These are phyloP conservation scores for Rachycentron canadum DNA, from an alignment of 2,797 vertebrate species.

Conservation along the genomic window DNA sequence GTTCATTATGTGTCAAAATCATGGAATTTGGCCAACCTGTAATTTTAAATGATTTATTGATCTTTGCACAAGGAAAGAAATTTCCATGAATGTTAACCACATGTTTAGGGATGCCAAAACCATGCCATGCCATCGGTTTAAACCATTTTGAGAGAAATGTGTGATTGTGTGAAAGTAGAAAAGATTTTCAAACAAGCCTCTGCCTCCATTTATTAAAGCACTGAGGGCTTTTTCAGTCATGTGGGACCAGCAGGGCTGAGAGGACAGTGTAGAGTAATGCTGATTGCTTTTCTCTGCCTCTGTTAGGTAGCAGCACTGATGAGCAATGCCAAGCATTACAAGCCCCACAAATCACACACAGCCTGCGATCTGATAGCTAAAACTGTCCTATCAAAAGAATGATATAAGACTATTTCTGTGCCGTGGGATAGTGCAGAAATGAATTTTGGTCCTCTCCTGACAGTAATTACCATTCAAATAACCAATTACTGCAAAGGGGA, in stretches of 20 bases:
- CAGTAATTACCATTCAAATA: slow-evolving; percentile 79
- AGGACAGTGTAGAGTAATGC: slow-evolving; percentile 53
- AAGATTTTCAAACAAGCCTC: slow-evolving; percentile 34
- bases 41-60: slow-evolving; percentile 53
- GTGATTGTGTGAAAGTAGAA: slow-evolving; percentile 5
- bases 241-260: slow-evolving; percentile 39
- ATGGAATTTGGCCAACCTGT: slow-evolving; percentile 31
- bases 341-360: slow-evolving; percentile 63
- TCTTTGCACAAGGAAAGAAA: no score
- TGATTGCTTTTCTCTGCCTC: slow-evolving; percentile 58
- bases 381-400: slow-evolving; percentile 64
- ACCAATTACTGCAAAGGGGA: slow-evolving; percentile 76
- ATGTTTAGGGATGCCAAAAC: slow-evolving; percentile 25
- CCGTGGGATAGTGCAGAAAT: slow-evolving; percentile 57
- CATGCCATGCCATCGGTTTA: not conserved
- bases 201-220: slow-evolving; percentile 35
- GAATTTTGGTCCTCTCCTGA: slow-evolving; percentile 65
- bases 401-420: slow-evolving; percentile 50
- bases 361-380: slow-evolving; percentile 55
- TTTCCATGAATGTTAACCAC: slow-evolving; percentile 38
- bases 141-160: slow-evolving; percentile 5
- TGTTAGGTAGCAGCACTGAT: slow-evolving; percentile 58
- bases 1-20: slow-evolving; percentile 34
- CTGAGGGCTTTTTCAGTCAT: slow-evolving; percentile 21
- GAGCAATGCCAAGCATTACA: slow-evolving; percentile 61